Conservation (phyloP, 1,140 invertebrate genomes). For the Limonius californicus region DNA sequence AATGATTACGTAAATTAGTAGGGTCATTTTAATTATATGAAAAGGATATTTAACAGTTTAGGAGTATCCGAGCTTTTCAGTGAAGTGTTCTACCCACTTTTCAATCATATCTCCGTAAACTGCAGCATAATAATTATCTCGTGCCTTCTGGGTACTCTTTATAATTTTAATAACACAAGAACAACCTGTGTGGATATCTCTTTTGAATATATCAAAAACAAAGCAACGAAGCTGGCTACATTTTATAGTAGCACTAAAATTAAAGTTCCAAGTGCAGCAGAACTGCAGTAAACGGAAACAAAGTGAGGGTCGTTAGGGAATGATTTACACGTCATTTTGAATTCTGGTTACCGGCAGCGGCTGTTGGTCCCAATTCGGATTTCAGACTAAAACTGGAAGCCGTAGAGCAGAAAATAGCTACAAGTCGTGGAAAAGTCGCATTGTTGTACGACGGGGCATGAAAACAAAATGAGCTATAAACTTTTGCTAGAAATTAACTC, state of each 20-base stretch:
- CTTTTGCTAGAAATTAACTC: constrained; percentile 7
- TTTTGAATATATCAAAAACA: too few species aligned
- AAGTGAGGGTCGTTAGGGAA: constrained; percentile 2
- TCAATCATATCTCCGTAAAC: too few species aligned
- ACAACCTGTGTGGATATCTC: too few species aligned
- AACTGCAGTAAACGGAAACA: not conserved
- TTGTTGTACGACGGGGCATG: constrained; percentile 9
- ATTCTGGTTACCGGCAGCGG: not conserved
- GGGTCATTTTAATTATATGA: too few species aligned
- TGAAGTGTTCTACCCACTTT: too few species aligned
- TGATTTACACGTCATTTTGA: constrained; percentile 3
- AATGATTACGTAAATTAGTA: too few species aligned
- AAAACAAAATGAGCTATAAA: constrained; percentile 1
- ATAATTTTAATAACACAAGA: too few species aligned
- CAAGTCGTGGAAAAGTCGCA: not conserved
- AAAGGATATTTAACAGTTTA: not conserved
- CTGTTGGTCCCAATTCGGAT: not conserved
- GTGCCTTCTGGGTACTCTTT: too few species aligned
- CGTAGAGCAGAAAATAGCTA: not conserved
- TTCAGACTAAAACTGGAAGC: not conserved
- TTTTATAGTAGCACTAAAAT: not conserved
- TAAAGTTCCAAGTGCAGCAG: not conserved
- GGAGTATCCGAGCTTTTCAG: not conserved
- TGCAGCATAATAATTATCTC: too few species aligned
- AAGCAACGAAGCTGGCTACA: not conserved